These are phyloP conservation scores for Balaenoptera acutorostrata DNA, from an alignment of 2,113 vertebrate species.

Conservation along the genomic window DNA sequence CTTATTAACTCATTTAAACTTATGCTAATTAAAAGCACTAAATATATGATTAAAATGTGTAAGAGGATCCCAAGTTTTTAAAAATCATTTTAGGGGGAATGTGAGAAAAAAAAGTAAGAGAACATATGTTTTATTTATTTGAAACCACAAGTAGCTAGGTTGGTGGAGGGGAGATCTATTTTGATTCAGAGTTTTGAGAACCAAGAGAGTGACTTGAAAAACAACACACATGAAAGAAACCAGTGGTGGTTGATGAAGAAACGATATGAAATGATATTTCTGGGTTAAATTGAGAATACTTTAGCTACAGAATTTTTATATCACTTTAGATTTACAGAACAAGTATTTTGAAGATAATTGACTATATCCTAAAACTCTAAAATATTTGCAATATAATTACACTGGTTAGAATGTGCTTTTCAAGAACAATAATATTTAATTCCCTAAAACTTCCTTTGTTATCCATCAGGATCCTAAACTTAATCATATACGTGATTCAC, in stretches of 20 bases:
- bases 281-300: conserved; percentile 19
- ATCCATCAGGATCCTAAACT: background rate
- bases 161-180: background rate
- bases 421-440: background rate
- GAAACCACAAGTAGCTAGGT: background rate
- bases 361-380: background rate
- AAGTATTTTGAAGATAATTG: background rate
- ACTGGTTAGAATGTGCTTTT: conserved; percentile 19
- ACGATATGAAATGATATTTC: background rate
- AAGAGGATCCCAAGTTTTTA: background rate
- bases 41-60: background rate
- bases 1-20: conserved; percentile 17
- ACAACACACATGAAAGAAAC: background rate
- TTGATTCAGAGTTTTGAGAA: conserved; percentile 16
- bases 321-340: background rate
- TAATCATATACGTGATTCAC: background rate
- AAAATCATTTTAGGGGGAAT: background rate
- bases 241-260: background rate
- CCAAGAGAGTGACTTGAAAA: background rate
- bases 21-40: conserved; percentile 22
- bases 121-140: background rate
- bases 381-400: background rate
- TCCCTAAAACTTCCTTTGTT: background rate
- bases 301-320: background rate
- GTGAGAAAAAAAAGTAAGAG: background rate